Evolutionary conservation across 1,140 invertebrate genomes (phyloP).

Genomic region (Drosophila navojoa): DNA sequence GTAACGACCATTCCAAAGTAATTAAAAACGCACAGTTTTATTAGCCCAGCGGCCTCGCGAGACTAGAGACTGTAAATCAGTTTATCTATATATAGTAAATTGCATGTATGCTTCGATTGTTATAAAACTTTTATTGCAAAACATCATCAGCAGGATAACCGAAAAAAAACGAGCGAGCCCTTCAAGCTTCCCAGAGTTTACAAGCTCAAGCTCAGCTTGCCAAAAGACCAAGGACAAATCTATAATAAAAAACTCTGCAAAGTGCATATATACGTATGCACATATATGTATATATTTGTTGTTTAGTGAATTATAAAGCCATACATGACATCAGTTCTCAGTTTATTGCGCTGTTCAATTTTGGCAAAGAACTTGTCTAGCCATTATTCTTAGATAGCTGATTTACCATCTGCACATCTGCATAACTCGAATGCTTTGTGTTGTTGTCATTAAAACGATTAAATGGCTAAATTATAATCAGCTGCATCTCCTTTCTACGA

Average conservation of each 20-base stretch:
- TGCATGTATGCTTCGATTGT: conserved; percentile 10
- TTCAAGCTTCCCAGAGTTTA: conserved; percentile 1
- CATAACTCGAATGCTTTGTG: conserved; percentile 1
- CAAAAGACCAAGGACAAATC: conserved; percentile 10
- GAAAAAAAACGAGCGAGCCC: conserved; percentile 1
- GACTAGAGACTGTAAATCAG: conserved; percentile 20
- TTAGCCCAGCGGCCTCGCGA: conserved; percentile 4
- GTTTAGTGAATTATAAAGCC: not conserved
- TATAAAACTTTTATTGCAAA: conserved; percentile 27
- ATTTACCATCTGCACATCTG: conserved; percentile 8
- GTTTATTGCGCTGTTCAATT: conserved; percentile 15
- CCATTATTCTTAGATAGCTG: conserved; percentile 3
- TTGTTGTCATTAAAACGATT: conserved; percentile 1
- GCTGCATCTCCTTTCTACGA: conserved; percentile 32
- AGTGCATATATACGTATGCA: not conserved
- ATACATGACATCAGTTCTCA: conserved; percentile 30
- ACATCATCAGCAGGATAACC: not conserved
- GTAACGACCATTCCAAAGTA: conserved; percentile 50
- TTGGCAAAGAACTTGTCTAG: conserved; percentile 3
- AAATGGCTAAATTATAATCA: conserved; percentile 10
- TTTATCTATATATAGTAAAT: conserved; percentile 31
- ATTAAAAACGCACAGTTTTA: conserved; percentile 61
- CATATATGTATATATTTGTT: not conserved
- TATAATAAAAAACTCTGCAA: not conserved
- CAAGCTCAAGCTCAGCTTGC: not conserved